phyloP scores from a whole-genome alignment of 2,113 vertebrate genomes.

The Geococcyx californianus region DNA sequence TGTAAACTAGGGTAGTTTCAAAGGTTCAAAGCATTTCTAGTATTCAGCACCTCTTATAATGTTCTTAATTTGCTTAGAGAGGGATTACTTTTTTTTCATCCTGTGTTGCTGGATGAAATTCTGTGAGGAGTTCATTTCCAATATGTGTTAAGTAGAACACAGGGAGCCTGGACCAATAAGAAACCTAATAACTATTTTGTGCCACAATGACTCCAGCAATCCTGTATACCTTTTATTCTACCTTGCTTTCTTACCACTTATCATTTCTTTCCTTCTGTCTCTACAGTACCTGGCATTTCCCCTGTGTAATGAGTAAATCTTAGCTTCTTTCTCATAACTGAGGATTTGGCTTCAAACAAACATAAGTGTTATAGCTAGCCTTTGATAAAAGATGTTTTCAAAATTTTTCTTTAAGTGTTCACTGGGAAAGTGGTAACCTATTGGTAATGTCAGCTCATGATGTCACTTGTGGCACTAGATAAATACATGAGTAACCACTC shows the following conservation, averaged over 20 bases:
- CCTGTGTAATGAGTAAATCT: neutral
- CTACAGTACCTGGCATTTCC: neutral
- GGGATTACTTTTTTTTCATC: neutral
- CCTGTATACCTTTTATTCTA: neutral
- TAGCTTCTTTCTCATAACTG: neutral
- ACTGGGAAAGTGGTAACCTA: conserved; percentile 61
- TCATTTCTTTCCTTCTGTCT: neutral
- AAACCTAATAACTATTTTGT: neutral
- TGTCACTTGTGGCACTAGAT: conserved; percentile 29
- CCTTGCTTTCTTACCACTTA: neutral
- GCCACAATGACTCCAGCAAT: neutral
- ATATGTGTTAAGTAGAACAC: neutral
- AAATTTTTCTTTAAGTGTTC: neutral
- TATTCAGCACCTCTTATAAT: neutral
- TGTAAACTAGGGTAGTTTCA: neutral
- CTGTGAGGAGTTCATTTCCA: neutral
- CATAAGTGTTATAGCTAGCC: neutral
- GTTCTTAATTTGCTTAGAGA: neutral
- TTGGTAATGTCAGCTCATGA: conserved; percentile 47
- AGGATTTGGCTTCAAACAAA: neutral
- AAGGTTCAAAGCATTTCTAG: neutral
- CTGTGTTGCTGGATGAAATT: neutral
- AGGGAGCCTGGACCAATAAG: neutral
- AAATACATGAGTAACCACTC: conserved; percentile 30
- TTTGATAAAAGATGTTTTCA: neutral